A percentile compares a stretch with the other conserved stretches of the same genome.
These are phyloP conservation scores for Ctenochaetus hawaiiensis DNA, from an alignment of 2,797 vertebrate genomes.

Conservation along the genomic window DNA sequence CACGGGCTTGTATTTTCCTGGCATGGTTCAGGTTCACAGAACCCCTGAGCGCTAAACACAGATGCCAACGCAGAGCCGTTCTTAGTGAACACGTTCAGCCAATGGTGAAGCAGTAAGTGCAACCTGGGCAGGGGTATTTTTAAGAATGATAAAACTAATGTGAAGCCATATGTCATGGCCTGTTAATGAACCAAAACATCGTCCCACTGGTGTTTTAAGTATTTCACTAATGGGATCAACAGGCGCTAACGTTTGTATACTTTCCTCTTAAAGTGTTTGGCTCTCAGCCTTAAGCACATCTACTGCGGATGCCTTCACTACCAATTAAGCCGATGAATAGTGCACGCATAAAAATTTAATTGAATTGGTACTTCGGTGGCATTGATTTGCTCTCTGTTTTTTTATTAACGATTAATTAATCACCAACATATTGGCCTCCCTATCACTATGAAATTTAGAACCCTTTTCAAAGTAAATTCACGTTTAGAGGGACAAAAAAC, in stretches of 20 bases:
- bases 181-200: slow-evolving; percentile 13
- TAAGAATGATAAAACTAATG: slow-evolving; percentile 3
- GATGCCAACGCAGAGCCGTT: slow-evolving; percentile 48
- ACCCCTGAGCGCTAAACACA: slow-evolving; percentile 33
- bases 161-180: background rate
- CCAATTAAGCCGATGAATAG: slow-evolving; percentile 25
- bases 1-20: slow-evolving; percentile 62
- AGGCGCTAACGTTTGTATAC: slow-evolving; percentile 8
- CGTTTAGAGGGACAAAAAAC: background rate
- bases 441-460: slow-evolving; percentile 1
- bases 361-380: slow-evolving; percentile 18
- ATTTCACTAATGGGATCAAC: slow-evolving; percentile 21
- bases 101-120: slow-evolving; percentile 23
- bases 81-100: slow-evolving; percentile 37
- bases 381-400: slow-evolving; percentile 11
- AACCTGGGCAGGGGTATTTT: slow-evolving; percentile 7
- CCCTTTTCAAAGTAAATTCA: background rate
- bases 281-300: slow-evolving; percentile 15
- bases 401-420: slow-evolving; percentile 13
- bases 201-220: slow-evolving; percentile 11
- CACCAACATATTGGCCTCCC: slow-evolving; percentile 11
- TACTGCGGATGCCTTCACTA: slow-evolving; percentile 11
- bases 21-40: slow-evolving; percentile 57
- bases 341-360: slow-evolving; percentile 32
- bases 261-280: slow-evolving; percentile 1